Percentiles rank a stretch among this genome's conserved stretches.
Conservation (phyloP, 2,888 invertebrate genomes). For the Patella depressa region DNA sequence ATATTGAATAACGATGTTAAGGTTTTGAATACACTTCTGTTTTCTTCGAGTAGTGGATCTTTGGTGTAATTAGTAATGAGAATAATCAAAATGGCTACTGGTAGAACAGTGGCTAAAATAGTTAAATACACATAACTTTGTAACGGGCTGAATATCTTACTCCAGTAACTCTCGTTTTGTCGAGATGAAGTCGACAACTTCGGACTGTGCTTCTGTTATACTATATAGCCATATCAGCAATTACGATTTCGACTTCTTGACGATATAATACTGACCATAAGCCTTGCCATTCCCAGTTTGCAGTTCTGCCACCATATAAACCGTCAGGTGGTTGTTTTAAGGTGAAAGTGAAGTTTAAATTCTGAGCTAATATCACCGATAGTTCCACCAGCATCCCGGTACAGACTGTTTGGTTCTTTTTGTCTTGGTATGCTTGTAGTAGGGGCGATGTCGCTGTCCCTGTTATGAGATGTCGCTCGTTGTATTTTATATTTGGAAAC, state of each 20-base stretch:
- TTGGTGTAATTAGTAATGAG: neutral
- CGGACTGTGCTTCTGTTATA: neutral
- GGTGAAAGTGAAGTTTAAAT: neutral
- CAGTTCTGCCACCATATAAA: neutral
- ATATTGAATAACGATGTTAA: no score
- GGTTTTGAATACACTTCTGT: no score
- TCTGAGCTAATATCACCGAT: neutral
- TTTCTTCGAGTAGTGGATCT: no score
- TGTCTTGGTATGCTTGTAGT: neutral
- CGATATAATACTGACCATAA: neutral
- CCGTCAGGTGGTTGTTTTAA: neutral
- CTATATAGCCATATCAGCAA: neutral
- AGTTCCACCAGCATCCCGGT: neutral
- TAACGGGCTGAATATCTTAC: neutral
- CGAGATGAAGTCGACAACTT: neutral
- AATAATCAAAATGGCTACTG: neutral
- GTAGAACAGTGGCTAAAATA: neutral
- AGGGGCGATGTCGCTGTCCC: neutral
- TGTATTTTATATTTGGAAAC: slow-evolving; percentile 1
- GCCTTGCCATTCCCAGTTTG: neutral
- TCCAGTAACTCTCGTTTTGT: neutral
- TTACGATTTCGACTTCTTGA: neutral
- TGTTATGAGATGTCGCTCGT: neutral
- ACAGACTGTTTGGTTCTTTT: neutral
- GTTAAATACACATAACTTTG: neutral